Percentiles rank a stretch among this genome's conserved stretches.
Conservation (phyloP, 1,140 invertebrate species). For the Drosophila subobscura region DNA sequence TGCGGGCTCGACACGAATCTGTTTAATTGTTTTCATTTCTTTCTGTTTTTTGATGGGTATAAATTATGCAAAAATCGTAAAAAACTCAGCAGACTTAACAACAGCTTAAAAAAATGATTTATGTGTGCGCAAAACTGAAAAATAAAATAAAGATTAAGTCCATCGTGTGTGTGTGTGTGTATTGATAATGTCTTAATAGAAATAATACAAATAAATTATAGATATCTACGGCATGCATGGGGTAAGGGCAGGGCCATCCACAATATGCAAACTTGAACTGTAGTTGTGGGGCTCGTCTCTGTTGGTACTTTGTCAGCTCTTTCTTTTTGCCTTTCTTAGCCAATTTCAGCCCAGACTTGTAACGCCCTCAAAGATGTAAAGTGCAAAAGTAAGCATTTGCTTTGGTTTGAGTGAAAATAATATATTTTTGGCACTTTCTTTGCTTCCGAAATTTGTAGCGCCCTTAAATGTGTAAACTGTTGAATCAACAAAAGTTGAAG, state of each 20-base stretch:
- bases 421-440: too few species aligned
- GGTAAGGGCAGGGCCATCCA: constrained; percentile 33
- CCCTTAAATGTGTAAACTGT: too few species aligned
- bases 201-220: constrained; percentile 16
- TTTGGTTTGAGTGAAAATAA: constrained; percentile 6
- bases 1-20: constrained; percentile 70
- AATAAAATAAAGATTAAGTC: constrained; percentile 17
- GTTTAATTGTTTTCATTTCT: constrained; percentile 45
- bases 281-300: constrained; percentile 33
- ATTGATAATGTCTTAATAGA: constrained; percentile 76
- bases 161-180: constrained; percentile 52
- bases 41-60: constrained; percentile 46
- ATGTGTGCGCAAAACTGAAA: constrained; percentile 46
- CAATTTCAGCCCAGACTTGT: constrained; percentile 16
- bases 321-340: neutral
- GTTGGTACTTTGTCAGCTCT: constrained; percentile 30
- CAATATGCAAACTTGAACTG: constrained; percentile 54
- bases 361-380: constrained; percentile 50
- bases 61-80: constrained; percentile 74
- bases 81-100: constrained; percentile 44
- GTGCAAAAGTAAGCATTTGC: constrained; percentile 30
- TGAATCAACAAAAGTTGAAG: too few species aligned
- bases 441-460: too few species aligned
- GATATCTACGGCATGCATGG: too few species aligned
- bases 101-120: constrained; percentile 67